Evolutionary conservation across 92 coral and sea anemone genomes (phyloP), one percentile per base, ranked within the genome.

Genomic region (Siderastrea radians): DNA sequence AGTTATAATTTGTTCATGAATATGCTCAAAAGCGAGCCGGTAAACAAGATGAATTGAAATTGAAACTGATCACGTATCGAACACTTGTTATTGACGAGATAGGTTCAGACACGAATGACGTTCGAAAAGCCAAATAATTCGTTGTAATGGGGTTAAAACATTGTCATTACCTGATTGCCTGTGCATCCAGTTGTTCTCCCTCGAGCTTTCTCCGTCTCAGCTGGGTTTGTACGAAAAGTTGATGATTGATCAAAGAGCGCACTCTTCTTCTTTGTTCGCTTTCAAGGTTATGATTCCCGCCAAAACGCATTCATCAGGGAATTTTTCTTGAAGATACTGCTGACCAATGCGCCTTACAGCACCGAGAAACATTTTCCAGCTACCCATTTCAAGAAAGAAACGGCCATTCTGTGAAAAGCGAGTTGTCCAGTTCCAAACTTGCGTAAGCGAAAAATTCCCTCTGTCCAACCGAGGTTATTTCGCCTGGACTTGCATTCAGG

Each of bases 201-300:
- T 57, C 48, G 62, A 47, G 17, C 63, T 59, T 72, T 84, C 87
- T 62, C 64, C 6, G 50, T 63, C 73, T 63, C 63, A 50, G 81
- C 70, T 19, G 80, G 61, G 3, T 60, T 72, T 60, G 49, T 50
- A 54, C 81, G 70, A 49, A 74, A 84, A 73, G 87, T 74, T 84
- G 87, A 84, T 74, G 87, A 84, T 84, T 73, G 87, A 84, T 62
- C 50, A 43, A 69, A 74, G 49, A 60, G 53, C 64, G 75, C 85
- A 16, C 17, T 49, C 47, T 72, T 74, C 72, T 38, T 74, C 81
- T 84, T 73, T 84, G 87, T 84, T 84, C 80, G 78, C 13, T 60
- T 86, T 80, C 67, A 78, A 86, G 90, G 72, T 88, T 82, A 80
- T 88, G 73, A 84, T 92, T 92, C 95, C 92, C 95, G 95, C 95